Evolutionary conservation across 2,888 invertebrate species (phyloP).

Genomic region (Drosophila antonietae): DNA sequence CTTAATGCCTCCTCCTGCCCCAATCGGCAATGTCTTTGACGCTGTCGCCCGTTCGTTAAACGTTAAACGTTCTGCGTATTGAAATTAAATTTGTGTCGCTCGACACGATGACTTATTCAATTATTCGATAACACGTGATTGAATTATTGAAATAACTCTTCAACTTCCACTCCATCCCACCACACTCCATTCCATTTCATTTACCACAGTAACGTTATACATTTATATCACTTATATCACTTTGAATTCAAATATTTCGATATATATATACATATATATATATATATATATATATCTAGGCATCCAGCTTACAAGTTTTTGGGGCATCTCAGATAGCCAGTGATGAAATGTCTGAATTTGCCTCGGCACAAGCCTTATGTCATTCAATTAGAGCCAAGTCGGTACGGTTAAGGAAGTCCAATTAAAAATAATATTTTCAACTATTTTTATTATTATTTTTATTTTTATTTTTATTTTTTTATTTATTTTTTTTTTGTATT

Average conservation of each 20-base stretch:
- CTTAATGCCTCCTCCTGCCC: constrained; percentile 17
- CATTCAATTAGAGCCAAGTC: background rate
- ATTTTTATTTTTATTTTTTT: background rate
- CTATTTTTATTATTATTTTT: too few relatives aligned
- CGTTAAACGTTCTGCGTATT: constrained; percentile 73
- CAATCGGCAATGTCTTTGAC: constrained; percentile 72
- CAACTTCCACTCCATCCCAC: constrained; percentile 4
- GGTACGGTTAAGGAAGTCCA: background rate
- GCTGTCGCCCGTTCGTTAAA: constrained; percentile 55
- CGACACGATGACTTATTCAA: constrained; percentile 79
- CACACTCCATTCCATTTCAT: too few relatives aligned
- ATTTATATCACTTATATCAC: background rate
- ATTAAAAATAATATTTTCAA: background rate
- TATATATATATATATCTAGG: background rate
- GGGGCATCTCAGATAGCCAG: background rate
- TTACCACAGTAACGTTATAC: background rate
- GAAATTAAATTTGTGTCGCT: constrained; percentile 79
- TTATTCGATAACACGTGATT: constrained; percentile 79
- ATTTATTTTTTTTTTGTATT: background rate
- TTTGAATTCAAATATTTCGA: background rate
- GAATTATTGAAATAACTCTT: constrained; percentile 71
- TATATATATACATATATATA: background rate
- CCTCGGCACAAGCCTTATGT: background rate
- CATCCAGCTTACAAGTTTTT: background rate
- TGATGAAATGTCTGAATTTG: too few relatives aligned